Base-by-base conservation (phyloP, 2,888 invertebrate species). In the Plagiodera versicolora region DNA sequence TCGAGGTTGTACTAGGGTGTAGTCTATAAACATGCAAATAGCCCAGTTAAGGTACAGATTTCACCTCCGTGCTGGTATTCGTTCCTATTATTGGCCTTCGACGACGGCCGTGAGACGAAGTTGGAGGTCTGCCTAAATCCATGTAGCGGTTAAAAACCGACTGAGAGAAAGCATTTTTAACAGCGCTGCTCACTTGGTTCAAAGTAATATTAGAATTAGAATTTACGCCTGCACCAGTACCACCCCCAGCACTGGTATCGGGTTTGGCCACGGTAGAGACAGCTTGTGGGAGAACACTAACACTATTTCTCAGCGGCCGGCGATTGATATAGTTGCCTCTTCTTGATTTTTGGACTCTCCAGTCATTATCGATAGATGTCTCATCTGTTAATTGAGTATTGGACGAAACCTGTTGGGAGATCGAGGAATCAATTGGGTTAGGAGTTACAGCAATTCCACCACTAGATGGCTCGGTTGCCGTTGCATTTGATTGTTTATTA, bases 31-130 rank as follows among this genome's bases (percentile, higher is more conserved):
- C 28, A 49, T 49, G 49, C 49, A 49, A 49, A 49, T 49, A 49
- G 16, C 49, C 49, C 24, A 28, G 49, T 49, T 49, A 28, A 11
- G 28, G 49, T 24, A 49, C 49, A 49, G 49, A 49, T 28, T 50
- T 50, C 50, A 30, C 50, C 30, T 50, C 30, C 11, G 50, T 30
- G 32, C 16, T 50, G 50, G 50, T 32, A 50, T 50, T 50, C 30
- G 50, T 50, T 50, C 50, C 50, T 50, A 50, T 50, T 50, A 50
- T 50, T 50, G 50, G 50, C 50, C 50, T 46, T 6, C 46, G 46
- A 18, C 11, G 46, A 46, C 46, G 19, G 18, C 19, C 18, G 46
- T 46, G 32, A 50, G 30, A 14, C 16, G 24, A 30, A n/a, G 14
- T 2, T 50, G 30, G 50, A 50, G 50, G 30, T 30, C 32, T 50